Conservation (phyloP, 2,797 vertebrate species). For the Phrynocephalus vlangalii region DNA sequence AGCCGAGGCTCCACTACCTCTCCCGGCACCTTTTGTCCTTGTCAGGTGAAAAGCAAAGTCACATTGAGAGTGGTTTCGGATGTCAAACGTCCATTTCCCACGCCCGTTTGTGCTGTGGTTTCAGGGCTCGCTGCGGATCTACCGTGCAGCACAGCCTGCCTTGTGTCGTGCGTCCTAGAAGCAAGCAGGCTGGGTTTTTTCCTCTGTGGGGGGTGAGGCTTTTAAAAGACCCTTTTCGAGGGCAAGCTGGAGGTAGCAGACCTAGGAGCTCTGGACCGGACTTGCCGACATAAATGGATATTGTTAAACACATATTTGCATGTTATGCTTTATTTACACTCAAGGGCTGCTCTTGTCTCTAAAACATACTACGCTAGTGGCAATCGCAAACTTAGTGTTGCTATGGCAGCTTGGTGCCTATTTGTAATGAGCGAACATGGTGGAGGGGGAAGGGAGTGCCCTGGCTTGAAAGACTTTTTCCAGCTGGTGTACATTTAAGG, state of each 20-base stretch:
- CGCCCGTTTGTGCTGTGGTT: conserved; percentile 6
- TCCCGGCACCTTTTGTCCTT: conserved; percentile 41
- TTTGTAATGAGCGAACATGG: background rate
- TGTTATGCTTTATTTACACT: background rate
- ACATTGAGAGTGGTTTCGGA: conserved; percentile 76
- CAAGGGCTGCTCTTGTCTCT: accelerated
- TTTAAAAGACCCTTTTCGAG: background rate
- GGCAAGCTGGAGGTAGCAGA: background rate
- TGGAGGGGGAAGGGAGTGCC: background rate
- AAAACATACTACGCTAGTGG: accelerated
- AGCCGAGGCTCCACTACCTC: conserved; percentile 37
- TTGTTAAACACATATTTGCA: background rate
- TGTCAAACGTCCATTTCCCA: conserved; percentile 64
- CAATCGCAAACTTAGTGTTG: background rate
- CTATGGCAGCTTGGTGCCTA: conserved; percentile 11
- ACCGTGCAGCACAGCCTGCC: accelerated
- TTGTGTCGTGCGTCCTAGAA: background rate
- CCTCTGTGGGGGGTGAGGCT: background rate
- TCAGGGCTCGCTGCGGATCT: accelerated
- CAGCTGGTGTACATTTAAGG: background rate
- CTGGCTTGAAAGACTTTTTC: conserved; percentile 50
- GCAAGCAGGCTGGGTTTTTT: too few species aligned
- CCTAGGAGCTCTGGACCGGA: background rate
- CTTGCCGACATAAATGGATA: background rate
- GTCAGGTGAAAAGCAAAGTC: conserved; percentile 74